Evolutionary conservation across 1,140 invertebrate species (phyloP), one percentile per base, ranked within the genome.

Genomic region (Caenorhabditis briggsae): DNA sequence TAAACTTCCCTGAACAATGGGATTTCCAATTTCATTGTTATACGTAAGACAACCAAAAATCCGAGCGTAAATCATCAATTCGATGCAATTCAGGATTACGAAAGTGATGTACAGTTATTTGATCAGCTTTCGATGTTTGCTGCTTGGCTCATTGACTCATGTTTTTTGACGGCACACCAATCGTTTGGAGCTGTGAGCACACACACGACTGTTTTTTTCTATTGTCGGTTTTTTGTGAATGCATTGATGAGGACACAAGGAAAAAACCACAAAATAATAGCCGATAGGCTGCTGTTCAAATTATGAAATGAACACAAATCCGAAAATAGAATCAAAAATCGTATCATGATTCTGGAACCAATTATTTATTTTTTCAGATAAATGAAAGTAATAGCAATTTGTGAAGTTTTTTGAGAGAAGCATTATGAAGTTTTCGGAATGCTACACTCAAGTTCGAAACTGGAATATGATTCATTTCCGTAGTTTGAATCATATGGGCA

Each of bases 61-160:
- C 43, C 70, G 3, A 78, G 46, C 70, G 46, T 78, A 50, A 78
- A 25, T 78, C 70, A 78, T 78, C 70, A 78, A 78, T 78, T 78
- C 70, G 50, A 78, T 78, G 20, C 18, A 50, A 78, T 78, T 78
- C 70, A 78, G 70, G 70, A 78, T 78, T 78, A 78, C 70, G 70
- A 78, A 78, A 78, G 70, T 78, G 70, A 78, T 78, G 70, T 50
- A 78, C 70, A 50, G 70, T 78, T 78, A 78, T 78, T 78, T 78
- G 70, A 78, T 9, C 70, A 78, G 70, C 70, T 78, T 78, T 46
- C 20, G 9, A 23, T 78, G 46, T 78, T 78, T 78, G 46, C 70
- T 43, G 46, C 70, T 50, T 46, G 46, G 70, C 70, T 78, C 46
- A 78, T 70, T 78, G 70, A 78, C 70, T 78, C 70, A 78, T 78